Conservation (phyloP, 2,888 invertebrate species). For the Drosophila trichaetosa region DNA sequence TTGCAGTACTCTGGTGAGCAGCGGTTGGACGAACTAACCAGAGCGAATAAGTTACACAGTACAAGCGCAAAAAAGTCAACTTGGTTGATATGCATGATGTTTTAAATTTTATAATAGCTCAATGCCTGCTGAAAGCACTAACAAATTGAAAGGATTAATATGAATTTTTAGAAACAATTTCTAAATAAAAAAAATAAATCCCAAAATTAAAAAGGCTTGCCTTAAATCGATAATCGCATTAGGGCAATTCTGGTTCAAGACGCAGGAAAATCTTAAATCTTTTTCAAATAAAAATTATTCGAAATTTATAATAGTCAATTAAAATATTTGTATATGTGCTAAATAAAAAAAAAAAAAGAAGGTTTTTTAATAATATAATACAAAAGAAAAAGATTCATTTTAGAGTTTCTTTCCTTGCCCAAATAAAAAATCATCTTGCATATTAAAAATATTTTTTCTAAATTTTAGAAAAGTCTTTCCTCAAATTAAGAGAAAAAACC, state of each 20-base stretch:
- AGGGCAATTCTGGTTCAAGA: not conserved
- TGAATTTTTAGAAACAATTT: not conserved
- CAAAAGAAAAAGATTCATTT: accelerated
- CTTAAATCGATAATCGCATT: not conserved
- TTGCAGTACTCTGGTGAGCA: slow-evolving; percentile 50
- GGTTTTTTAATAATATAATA: too few relatives aligned
- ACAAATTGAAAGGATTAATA: not conserved
- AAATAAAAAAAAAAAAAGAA: not conserved
- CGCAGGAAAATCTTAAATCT: not conserved
- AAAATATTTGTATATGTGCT: not conserved
- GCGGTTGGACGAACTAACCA: not conserved
- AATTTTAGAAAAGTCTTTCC: not conserved
- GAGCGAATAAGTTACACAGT: not conserved
- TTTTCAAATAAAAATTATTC: not conserved
- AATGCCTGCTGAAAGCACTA: not conserved
- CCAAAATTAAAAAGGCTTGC: not conserved
- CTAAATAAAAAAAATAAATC: not conserved
- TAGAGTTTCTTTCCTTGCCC: not conserved
- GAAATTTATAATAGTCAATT: not conserved
- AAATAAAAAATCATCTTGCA: not conserved
- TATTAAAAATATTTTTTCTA: not conserved
- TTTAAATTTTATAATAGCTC: not conserved
- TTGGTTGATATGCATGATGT: slow-evolving; percentile 2
- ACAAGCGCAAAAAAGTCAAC: not conserved
- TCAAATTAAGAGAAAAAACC: not conserved